A percentile compares a stretch with the other conserved stretches of the same genome.
These are phyloP conservation scores for Rhagoletis pomonella DNA, from an alignment of 1,140 invertebrate species.

Conservation along the genomic window DNA sequence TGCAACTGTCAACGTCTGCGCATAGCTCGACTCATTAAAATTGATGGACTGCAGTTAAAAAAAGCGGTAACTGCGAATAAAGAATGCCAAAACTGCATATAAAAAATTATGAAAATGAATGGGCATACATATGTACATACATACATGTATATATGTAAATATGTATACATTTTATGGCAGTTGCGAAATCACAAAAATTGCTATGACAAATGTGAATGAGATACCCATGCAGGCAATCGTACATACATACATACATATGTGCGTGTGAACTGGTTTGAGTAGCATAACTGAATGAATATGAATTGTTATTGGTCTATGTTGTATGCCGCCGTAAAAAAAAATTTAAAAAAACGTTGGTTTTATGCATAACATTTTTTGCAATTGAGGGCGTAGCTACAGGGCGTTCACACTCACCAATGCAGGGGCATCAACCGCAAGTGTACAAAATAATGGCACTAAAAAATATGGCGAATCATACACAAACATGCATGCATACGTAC, in stretches of 20 bases:
- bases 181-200: slow-evolving; percentile 6
- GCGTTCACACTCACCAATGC: background rate
- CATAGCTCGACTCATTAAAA: slow-evolving; percentile 38
- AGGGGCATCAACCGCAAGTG: background rate
- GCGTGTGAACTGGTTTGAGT: background rate
- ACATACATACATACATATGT: background rate
- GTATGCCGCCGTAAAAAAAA: no score
- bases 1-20: slow-evolving; percentile 11
- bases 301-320: slow-evolving; percentile 69
- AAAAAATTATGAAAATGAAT: slow-evolving; percentile 50
- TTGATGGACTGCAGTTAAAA: slow-evolving; percentile 34
- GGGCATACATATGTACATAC: background rate
- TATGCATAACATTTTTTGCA: slow-evolving; percentile 31
- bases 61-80: background rate
- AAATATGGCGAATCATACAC: background rate
- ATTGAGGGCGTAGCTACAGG: slow-evolving; percentile 41
- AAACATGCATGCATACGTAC: background rate
- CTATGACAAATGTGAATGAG: background rate
- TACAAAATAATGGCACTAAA: background rate
- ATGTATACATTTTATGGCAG: background rate
- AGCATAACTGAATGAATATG: slow-evolving; percentile 62
- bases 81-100: background rate
- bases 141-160: background rate
- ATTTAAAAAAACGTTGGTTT: slow-evolving; percentile 16
- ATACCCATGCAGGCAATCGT: background rate